Evolutionary conservation across 2,113 vertebrate genomes (phyloP).

Genomic region (Sinosuthora webbiana): DNA sequence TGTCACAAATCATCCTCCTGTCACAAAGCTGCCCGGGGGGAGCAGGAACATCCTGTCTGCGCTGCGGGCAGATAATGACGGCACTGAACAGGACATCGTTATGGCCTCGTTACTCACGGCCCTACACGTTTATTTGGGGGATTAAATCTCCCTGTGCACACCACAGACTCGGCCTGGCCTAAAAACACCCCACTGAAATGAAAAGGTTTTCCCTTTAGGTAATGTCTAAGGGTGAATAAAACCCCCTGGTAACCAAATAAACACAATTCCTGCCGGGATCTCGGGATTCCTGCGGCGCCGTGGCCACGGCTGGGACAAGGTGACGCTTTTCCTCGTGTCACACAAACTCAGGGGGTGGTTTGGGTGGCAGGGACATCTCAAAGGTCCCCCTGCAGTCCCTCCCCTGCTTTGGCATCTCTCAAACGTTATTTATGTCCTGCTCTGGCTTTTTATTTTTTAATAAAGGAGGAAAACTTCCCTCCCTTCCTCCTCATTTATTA

Average conservation of each 20-base stretch:
- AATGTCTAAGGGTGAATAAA: background rate
- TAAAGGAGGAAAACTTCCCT: background rate
- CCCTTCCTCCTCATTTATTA: constrained; percentile 44
- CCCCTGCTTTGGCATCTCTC: background rate
- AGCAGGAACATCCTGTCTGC: background rate
- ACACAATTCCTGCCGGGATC: rapidly evolving
- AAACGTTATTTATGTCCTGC: background rate
- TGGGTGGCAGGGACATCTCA: background rate
- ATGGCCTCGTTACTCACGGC: background rate
- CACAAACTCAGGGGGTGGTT: rapidly evolving
- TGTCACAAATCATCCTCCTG: background rate
- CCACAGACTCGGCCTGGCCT: rapidly evolving
- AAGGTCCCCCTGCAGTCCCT: background rate
- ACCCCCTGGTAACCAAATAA: rapidly evolving
- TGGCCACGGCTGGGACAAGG: background rate
- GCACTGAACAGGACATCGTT: background rate
- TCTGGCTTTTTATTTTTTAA: background rate
- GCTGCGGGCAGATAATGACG: background rate
- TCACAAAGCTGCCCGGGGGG: background rate
- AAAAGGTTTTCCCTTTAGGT: background rate
- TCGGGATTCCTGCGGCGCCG: rapidly evolving
- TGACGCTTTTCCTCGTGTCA: background rate
- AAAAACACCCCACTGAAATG: background rate
- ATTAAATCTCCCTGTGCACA: background rate
- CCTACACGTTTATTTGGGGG: background rate